Evolutionary conservation across 1,140 invertebrate species (phyloP), one percentile per base, ranked within the genome.

Genomic region (Delia radicum): DNA sequence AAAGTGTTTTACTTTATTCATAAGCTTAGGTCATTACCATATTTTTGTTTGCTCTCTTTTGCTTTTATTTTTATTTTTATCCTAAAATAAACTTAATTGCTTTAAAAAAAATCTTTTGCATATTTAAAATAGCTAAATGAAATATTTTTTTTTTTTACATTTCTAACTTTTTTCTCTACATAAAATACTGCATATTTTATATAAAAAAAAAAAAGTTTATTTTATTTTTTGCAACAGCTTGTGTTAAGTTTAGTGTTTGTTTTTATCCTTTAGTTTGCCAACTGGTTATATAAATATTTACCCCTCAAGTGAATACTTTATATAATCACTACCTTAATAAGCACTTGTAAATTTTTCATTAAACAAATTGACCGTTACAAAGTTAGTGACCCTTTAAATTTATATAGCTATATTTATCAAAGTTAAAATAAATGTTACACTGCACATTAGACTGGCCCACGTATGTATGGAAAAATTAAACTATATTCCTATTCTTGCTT

Each of bases 281-380:
- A n/a, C n/a, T n/a, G n/a, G n/a, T n/a, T n/a, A n/a, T n/a, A n/a
- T n/a, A n/a, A n/a, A n/a, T n/a, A n/a, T n/a, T 55, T 21, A 21
- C n/a, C 48, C n/a, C 48, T 55, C 48, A 21, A 55, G 48, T 55
- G n/a, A 21, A 55, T 18, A 55, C 15, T 55, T 55, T 55, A 55
- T 55, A 55, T 55, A 55, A 55, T 55, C 48, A 55, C 48, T 18
- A 55, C 48, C 48, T 55, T 55, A 55, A 55, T 55, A 55, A 18
- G 48, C 48, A 55, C 48, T 55, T 55, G 48, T 55, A n/a, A 55
- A 18, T 55, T 55, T 55, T 55, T 55, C 48, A 55, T 55, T 55
- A 55, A 55, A 55, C 48, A 55, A 55, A 55, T 55, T 55, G 48
- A 55, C 48, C 48, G 21, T 55, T 21, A 55, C n/a, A 21, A 18